These are phyloP conservation scores for Nymphicus hollandicus DNA, from an alignment of 2,113 vertebrate species.

Conservation along the genomic window DNA sequence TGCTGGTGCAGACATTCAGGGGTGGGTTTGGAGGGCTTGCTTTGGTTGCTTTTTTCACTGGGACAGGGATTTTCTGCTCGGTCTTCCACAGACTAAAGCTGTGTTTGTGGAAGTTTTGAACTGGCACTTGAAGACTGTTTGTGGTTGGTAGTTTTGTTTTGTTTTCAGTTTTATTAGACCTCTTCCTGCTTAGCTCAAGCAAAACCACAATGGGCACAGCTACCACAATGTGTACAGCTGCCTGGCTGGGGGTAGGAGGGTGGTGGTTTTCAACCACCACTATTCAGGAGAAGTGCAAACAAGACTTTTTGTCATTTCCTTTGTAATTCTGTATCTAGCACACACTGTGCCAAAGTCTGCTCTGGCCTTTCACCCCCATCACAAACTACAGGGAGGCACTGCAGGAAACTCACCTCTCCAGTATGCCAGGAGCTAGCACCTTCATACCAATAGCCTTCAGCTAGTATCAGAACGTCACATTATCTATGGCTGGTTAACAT, in stretches of 20 bases:
- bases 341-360: not conserved
- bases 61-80: not conserved
- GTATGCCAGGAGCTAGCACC: not conserved
- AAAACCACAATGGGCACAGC: not conserved
- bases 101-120: not conserved
- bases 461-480: not conserved
- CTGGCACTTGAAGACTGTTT: not conserved
- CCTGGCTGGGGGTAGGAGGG: too few species aligned
- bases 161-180: not conserved
- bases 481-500: not conserved
- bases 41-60: not conserved
- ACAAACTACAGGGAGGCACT: not conserved
- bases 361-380: not conserved
- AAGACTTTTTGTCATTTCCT: fast-evolving
- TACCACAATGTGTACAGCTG: not conserved
- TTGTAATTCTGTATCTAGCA: not conserved
- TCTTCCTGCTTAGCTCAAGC: not conserved
- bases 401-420: not conserved
- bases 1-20: not conserved
- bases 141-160: not conserved
- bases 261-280: not conserved
- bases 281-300: not conserved
- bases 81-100: not conserved
- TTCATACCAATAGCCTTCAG: not conserved
- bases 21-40: not conserved